Evolutionary conservation across 2,888 invertebrate genomes (phyloP), one percentile per base, ranked within the genome.

Genomic region (Priocnemis perturbator): DNA sequence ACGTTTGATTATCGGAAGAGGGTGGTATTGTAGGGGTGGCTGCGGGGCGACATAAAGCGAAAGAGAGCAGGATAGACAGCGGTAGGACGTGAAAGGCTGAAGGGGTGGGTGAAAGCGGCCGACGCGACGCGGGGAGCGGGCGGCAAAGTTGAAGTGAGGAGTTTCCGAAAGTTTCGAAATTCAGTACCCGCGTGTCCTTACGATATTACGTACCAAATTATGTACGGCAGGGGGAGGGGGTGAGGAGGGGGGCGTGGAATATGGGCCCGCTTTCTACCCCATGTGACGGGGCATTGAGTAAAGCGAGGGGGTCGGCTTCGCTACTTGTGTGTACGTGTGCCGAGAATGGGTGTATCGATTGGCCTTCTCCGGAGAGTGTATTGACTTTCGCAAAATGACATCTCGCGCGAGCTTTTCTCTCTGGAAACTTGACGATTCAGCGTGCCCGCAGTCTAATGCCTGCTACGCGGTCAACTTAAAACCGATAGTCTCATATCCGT

Each of bases 201-300:
- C 71, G 69, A 75, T 73, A 77, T 79, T 71, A 73, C 71, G 60
- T 70, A 71, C 60, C 64, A 71, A 79, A 79, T 77, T 79, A 74
- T 73, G 70, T 69, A 62, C 71, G 50, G 64, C 47, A 67, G 61
- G 26, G 52, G 64, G 21, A 20, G 21, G 15, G 20, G 59, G 21
- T 0, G 58, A 20, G 53, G 53, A 53, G 21, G 20, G 26, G 21
- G 2, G 53, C 3, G 48, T 48, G 19, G 48, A 50, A 20, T 20
- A 50, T 20, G 50, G 5, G 37, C 11, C 37, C 14, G 4, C 14
- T 11, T 37, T 37, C 37, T 9, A 1, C 37, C 37, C 37, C 14
- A 11, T 11, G 7, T 37, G 37, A 37, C 11, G 14, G 37, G 37
- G 37, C 37, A 11, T 37, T 11, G 11, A 11, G 37, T 9, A 11